These are phyloP conservation scores for Petrocephalus microphthalmus DNA, from an alignment of 2,113 vertebrate species.

Conservation along the genomic window DNA sequence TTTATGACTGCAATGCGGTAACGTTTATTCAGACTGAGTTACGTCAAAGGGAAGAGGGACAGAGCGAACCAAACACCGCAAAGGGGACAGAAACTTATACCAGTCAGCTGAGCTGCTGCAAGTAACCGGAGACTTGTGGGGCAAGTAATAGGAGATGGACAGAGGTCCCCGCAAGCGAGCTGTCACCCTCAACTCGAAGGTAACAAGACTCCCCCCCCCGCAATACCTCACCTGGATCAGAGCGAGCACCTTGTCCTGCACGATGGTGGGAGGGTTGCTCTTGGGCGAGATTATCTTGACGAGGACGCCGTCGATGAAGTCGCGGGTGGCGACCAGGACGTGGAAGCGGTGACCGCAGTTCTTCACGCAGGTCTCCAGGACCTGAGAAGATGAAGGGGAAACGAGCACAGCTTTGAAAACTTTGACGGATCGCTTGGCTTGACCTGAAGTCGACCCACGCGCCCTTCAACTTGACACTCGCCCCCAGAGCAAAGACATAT, in stretches of 20 bases:
- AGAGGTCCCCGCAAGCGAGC: not conserved
- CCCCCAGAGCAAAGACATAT: not conserved
- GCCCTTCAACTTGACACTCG: not conserved
- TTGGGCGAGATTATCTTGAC: conserved; percentile 94
- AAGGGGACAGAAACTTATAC: not conserved
- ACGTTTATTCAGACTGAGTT: not conserved
- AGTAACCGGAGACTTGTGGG: not conserved
- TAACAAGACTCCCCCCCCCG: not conserved
- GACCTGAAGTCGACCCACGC: not conserved
- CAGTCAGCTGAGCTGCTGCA: not conserved
- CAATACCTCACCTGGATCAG: conserved; percentile 78
- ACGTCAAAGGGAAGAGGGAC: not conserved
- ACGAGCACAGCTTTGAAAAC: not conserved
- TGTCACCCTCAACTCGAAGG: not conserved
- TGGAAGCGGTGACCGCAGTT: conserved; percentile 98
- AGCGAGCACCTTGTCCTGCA: conserved; percentile 94
- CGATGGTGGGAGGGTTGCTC: conserved; percentile 87
- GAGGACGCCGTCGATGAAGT: conserved; percentile 91
- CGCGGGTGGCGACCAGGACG: conserved; percentile 81
- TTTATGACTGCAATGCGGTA: not conserved
- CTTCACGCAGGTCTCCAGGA: conserved; percentile 95
- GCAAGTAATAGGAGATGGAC: not conserved
- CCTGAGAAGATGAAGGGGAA: conserved; percentile 53
- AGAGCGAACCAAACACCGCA: not conserved
- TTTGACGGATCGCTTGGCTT: not conserved